These are phyloP conservation scores for Cephalotes varians DNA, from an alignment of 2,888 invertebrate genomes.

Conservation along the genomic window DNA sequence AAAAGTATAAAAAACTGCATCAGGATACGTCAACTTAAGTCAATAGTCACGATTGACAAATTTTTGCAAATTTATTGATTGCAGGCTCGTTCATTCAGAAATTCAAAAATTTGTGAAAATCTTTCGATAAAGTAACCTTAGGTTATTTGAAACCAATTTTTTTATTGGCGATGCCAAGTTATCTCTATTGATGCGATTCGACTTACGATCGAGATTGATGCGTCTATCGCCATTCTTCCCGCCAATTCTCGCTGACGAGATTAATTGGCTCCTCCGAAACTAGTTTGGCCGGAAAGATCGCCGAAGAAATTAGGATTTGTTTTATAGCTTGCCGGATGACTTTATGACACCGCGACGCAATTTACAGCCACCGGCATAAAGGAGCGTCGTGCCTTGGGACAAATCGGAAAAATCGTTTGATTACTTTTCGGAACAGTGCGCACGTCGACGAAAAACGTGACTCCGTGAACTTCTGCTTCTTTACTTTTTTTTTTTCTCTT, in stretches of 20 bases:
- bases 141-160: not conserved
- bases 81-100: not conserved
- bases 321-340: constrained; percentile 52
- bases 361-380: constrained; percentile 18
- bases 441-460: not conserved
- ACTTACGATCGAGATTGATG: not conserved
- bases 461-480: not conserved
- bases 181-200: not conserved
- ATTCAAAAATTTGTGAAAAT: not conserved
- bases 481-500: not conserved
- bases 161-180: not conserved
- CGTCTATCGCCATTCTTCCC: constrained; percentile 36
- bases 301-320: constrained; percentile 50
- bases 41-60: not conserved
- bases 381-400: not conserved
- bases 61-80: not conserved
- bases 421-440: constrained; percentile 22
- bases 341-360: not conserved
- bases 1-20: not conserved
- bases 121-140: not conserved
- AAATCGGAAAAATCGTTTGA: not conserved
- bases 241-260: constrained; percentile 70
- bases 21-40: not conserved
- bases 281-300: constrained; percentile 76
- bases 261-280: constrained; percentile 79